Conservation (phyloP, 2,888 invertebrate genomes). For the Nemoura dubitans region DNA sequence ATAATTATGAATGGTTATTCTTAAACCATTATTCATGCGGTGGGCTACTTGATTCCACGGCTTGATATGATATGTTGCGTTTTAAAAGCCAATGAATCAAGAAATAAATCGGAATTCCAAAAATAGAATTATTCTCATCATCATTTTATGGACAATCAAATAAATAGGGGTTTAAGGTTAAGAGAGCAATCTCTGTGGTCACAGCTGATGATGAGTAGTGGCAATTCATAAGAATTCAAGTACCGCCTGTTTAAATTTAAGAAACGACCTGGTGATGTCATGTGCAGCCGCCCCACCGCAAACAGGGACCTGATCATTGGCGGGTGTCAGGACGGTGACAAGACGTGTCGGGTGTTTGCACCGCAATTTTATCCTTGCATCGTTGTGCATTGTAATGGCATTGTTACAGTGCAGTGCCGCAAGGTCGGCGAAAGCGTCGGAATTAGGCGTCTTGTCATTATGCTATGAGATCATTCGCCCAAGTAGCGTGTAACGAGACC, state of each 20-base stretch:
- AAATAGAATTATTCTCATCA: background rate
- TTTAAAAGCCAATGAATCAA: background rate
- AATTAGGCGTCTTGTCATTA: background rate
- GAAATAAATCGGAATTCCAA: background rate
- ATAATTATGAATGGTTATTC: background rate
- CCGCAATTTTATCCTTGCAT: background rate
- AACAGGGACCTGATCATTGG: background rate
- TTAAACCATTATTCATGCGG: background rate
- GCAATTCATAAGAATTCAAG: background rate
- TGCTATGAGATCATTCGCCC: background rate
- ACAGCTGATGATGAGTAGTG: background rate
- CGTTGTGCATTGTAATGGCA: background rate
- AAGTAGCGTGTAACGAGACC: background rate
- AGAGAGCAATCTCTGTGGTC: background rate
- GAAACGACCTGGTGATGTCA: background rate
- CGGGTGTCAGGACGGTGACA: no score
- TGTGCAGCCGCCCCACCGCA: background rate
- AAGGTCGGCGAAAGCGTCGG: background rate
- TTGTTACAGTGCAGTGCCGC: background rate
- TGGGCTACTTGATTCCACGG: no score
- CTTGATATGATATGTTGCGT: background rate
- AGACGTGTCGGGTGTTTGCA: background rate
- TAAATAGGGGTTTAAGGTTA: background rate
- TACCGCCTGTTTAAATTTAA: background rate
- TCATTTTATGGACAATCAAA: background rate